These are phyloP conservation scores for Pocillopora damicornis DNA, from an alignment of 64 coral and sea anemone genomes.

Conservation along the genomic window DNA sequence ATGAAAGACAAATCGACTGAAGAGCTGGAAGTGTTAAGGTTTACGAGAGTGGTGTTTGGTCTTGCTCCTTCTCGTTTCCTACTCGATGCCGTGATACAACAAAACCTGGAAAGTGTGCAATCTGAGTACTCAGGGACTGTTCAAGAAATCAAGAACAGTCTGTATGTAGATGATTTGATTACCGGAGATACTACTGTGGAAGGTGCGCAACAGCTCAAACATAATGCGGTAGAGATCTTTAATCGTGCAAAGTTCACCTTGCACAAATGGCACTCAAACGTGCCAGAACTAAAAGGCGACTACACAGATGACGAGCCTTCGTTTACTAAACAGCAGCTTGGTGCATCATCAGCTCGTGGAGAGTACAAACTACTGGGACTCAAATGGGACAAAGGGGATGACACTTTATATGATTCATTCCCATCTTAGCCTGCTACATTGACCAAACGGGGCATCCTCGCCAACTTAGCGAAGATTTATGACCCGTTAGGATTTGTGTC, in stretches of 20 bases:
- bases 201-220: conserved; percentile 35
- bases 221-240: conserved; percentile 34
- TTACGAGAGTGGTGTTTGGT: no score
- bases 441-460: conserved; percentile 37
- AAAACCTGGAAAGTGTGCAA: no score
- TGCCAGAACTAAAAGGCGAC: conserved; percentile 15
- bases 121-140: no score
- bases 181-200: conserved; percentile 23
- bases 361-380: conserved; percentile 50
- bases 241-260: conserved; percentile 9
- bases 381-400: conserved; percentile 24
- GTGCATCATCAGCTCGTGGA: background rate
- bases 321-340: conserved; percentile 22
- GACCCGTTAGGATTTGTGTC: conserved; percentile 50
- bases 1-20: no score
- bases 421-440: conserved; percentile 8
- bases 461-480: conserved; percentile 38
- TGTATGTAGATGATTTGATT: conserved; percentile 60
- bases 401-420: conserved; percentile 36
- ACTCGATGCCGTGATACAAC: no score
- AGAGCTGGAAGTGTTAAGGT: no score
- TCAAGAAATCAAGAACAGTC: no score
- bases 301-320: conserved; percentile 23
- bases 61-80: no score
- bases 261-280: conserved; percentile 23